These are phyloP conservation scores for Hemibagrus wyckioides DNA, from an alignment of 2,113 vertebrate genomes.

Conservation along the genomic window DNA sequence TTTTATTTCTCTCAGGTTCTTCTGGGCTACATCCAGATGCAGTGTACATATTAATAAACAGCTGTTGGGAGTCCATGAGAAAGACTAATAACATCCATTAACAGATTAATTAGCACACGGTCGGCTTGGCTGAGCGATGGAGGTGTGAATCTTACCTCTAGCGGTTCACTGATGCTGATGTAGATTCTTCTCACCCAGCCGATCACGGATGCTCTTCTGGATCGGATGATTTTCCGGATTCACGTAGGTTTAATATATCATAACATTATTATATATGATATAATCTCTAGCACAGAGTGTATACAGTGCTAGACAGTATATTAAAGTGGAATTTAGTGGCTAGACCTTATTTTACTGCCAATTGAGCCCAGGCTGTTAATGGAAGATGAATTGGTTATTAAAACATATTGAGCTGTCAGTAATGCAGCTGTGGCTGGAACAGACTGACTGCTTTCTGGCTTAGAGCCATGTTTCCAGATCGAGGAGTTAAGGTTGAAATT, in stretches of 20 bases:
- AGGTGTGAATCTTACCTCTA: neutral
- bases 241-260: neutral
- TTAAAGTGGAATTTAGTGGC: neutral
- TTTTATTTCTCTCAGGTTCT: slow-evolving; percentile 11
- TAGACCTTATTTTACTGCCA: slow-evolving; percentile 26
- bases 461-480: neutral
- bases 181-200: neutral
- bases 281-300: neutral
- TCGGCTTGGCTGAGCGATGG: slow-evolving; percentile 25
- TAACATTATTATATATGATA: neutral
- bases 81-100: slow-evolving; percentile 47
- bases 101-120: slow-evolving; percentile 51
- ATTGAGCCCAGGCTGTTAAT: neutral
- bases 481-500: neutral
- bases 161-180: neutral
- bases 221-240: slow-evolving; percentile 1
- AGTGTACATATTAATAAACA: slow-evolving; percentile 43
- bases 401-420: slow-evolving; percentile 11
- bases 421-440: neutral
- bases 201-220: neutral
- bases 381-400: slow-evolving; percentile 21
- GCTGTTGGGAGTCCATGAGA: slow-evolving; percentile 30
- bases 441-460: slow-evolving; percentile 3
- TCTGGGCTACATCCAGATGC: neutral
- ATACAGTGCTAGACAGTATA: neutral